Conservation (phyloP, 1,140 invertebrate species). For the Lasioglossum baleicum region DNA sequence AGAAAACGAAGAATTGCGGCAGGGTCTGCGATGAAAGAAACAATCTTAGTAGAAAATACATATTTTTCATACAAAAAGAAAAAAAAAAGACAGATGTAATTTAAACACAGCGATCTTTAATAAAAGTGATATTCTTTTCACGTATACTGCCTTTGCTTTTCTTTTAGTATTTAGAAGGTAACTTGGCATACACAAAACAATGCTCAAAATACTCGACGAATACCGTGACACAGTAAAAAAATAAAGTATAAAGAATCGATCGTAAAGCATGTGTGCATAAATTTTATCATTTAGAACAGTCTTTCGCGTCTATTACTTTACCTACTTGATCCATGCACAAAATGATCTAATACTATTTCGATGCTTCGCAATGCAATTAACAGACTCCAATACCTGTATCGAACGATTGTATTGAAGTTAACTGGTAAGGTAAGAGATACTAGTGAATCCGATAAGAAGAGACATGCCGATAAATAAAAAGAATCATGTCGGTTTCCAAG, state of each 20-base stretch:
- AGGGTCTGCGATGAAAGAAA: slow-evolving; percentile 40
- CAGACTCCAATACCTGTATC: slow-evolving; percentile 2
- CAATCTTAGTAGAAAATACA: slow-evolving; percentile 45
- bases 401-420: slow-evolving; percentile 12
- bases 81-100: slow-evolving; percentile 25
- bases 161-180: neutral
- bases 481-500: slow-evolving; percentile 83
- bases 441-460: slow-evolving; percentile 8
- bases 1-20: slow-evolving; percentile 46
- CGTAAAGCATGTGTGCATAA: neutral
- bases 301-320: slow-evolving; percentile 2
- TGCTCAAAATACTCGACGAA: neutral
- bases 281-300: slow-evolving; percentile 1
- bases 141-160: slow-evolving; percentile 14
- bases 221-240: slow-evolving; percentile 8
- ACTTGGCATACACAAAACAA: slow-evolving; percentile 1
- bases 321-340: slow-evolving; percentile 12
- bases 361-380: neutral
- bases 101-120: slow-evolving; percentile 42
- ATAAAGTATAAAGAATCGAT: slow-evolving; percentile 17
- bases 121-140: slow-evolving; percentile 50
- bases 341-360: slow-evolving; percentile 19
- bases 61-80: slow-evolving; percentile 42
- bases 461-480: slow-evolving; percentile 14
- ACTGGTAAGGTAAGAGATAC: neutral